phyloP scores from a whole-genome alignment of 2,797 vertebrate species.

The Tolypeutes matacus region DNA sequence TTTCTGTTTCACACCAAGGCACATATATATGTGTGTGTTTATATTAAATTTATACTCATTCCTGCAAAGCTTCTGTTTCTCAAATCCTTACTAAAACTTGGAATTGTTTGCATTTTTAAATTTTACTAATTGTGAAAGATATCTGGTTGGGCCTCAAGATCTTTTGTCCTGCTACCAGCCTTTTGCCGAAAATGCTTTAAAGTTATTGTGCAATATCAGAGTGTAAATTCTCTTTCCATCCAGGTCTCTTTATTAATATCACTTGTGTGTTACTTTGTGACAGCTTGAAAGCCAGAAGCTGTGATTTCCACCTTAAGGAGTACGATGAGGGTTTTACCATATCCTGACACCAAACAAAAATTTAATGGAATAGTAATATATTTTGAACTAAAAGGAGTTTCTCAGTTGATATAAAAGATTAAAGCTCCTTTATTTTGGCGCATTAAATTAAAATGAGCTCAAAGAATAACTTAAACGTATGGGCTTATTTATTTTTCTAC shows the following conservation, averaged over 20 bases:
- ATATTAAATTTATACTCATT: not conserved
- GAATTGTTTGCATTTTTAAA: not conserved
- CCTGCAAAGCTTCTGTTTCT: not conserved
- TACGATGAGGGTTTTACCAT: not conserved
- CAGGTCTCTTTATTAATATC: not conserved
- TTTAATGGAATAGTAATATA: not conserved
- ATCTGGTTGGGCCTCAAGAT: not conserved
- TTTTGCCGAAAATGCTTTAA: not conserved
- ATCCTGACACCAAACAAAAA: not conserved
- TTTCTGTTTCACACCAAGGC: not conserved
- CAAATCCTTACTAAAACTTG: not conserved
- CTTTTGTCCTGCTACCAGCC: not conserved
- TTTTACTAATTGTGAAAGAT: not conserved
- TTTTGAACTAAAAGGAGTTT: not conserved
- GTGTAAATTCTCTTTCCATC: not conserved
- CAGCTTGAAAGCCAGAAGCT: not conserved
- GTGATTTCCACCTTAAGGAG: not conserved
- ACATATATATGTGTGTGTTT: not conserved
- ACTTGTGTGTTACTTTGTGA: not conserved
- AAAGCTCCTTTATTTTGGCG: conserved; percentile 1
- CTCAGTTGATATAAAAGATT: not conserved
- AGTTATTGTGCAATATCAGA: not conserved
- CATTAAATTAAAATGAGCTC: not conserved
- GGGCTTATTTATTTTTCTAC: not conserved
- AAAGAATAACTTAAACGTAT: not conserved